Evolutionary conservation across 2,888 invertebrate genomes (phyloP), one percentile per base, ranked within the genome.

Genomic region (Eulithis testata): DNA sequence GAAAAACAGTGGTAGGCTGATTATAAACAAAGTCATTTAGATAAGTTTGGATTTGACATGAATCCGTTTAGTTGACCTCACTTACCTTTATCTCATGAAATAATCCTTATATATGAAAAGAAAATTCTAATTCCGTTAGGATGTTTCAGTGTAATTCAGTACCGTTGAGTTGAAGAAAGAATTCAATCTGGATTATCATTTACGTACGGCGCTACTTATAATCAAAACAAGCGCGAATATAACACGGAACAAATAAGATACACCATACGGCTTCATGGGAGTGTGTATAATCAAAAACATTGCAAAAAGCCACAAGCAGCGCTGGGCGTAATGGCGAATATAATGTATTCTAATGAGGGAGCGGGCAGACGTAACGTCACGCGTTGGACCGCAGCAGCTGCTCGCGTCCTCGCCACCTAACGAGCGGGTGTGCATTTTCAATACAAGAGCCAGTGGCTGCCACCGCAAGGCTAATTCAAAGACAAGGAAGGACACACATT

Each of bases 311-410:
- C 84, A 77, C 87, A 84, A 83, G 86, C 88, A 74, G 83, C 80
- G 82, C 79, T 83, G 83, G 82, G 84, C 86, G 88, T 90, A 89
- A 90, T 87, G 86, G 88, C 82, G 85, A 88, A 88, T 88, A 90
- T 93, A 92, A 93, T 92, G 86, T 92, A 92, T 92, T 93, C 85
- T 92, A 92, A 93, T 91, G 90, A 91, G 88, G 84, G 86, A 82
- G 82, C 85, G 81, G 37, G 82, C 77, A 86, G 83, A 91, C 89
- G 90, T 90, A 90, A 88, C 90, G 88, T 89, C 90, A 90, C 89
- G 90, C 88, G 86, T 83, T 80, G 87, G 88, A 90, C 90, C 90
- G 82, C 90, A 89, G 87, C 88, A 85, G 82, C 54, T 21, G 12
- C 53, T 78, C 43, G 44, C 27, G 43, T 84, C 79, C 78, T 75